These are phyloP conservation scores for Cheiracanthium punctorium DNA, from an alignment of 2,888 invertebrate species.

Conservation along the genomic window DNA sequence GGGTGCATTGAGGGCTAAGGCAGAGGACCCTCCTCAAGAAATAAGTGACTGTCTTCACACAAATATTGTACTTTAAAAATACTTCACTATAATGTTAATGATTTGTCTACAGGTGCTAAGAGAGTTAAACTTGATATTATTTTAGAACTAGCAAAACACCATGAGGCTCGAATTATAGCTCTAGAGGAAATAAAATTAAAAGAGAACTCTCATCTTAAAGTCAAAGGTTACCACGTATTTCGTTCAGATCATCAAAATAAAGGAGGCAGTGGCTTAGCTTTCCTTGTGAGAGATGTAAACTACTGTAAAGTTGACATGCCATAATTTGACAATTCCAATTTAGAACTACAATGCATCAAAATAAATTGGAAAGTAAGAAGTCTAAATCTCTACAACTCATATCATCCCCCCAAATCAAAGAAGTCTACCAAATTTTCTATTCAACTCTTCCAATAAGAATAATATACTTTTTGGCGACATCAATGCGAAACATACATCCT, in stretches of 20 bases:
- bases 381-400: neutral
- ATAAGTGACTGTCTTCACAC: neutral
- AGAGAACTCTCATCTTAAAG: neutral
- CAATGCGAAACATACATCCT: neutral
- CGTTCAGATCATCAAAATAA: too few relatives aligned
- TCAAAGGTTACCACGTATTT: neutral
- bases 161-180: neutral
- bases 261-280: neutral
- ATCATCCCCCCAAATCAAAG: neutral
- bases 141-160: neutral
- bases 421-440: neutral
- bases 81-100: neutral
- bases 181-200: neutral
- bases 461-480: neutral
- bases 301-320: neutral
- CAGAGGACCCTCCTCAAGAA: neutral
- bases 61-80: neutral
- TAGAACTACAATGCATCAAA: neutral
- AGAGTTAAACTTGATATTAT: neutral
- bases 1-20: too few relatives aligned
- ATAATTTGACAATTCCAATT: neutral
- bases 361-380: neutral
- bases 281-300: slow-evolving; percentile 2
- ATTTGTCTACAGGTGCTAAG: neutral
- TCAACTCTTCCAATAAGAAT: neutral